phyloP scores from a whole-genome alignment of 2,113 vertebrate species.

The Alligator mississippiensis region DNA sequence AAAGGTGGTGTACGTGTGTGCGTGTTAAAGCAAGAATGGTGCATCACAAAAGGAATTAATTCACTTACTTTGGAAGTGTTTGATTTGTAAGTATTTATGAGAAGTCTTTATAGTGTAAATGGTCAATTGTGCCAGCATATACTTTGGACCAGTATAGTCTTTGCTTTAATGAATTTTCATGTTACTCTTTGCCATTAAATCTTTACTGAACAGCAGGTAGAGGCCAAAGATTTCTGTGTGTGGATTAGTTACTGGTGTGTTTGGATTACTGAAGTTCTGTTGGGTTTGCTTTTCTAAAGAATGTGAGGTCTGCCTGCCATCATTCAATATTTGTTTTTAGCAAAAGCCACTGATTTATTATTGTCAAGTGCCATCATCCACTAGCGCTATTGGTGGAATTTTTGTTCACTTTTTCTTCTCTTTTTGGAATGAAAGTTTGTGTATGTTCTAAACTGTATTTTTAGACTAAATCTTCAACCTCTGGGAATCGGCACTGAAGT shows the following conservation, averaged over 20 bases:
- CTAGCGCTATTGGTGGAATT: neutral
- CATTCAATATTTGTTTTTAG: neutral
- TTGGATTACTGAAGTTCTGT: neutral
- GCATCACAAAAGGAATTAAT: neutral
- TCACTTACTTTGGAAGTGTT: neutral
- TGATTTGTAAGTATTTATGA: neutral
- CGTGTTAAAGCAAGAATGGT: neutral
- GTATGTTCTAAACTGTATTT: neutral
- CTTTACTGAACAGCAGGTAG: neutral
- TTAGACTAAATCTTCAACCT: neutral
- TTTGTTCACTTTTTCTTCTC: neutral
- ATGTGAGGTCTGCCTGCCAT: neutral
- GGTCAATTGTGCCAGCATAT: neutral
- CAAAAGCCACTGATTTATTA: accelerated
- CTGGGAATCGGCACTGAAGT: neutral
- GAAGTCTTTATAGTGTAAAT: neutral
- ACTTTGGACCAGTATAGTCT: neutral
- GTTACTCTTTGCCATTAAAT: neutral
- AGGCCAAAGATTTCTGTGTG: neutral
- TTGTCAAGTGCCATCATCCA: neutral
- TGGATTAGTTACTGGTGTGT: neutral
- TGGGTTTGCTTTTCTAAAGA: conserved; percentile 15
- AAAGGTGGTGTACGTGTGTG: neutral
- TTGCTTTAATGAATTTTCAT: neutral
- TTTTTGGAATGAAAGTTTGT: neutral